Conservation (phyloP, 2,113 vertebrate genomes). For the Mus musculus region GRCm39 chr7:141950001-141950500, state of each 20-base stretch:
- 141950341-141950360: too few species aligned
- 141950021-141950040: neutral
- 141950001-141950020: neutral
- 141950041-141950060: constrained; percentile 17
- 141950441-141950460: neutral
- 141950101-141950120: neutral
- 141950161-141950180: neutral
- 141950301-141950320: neutral
- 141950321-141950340: neutral
- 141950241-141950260: constrained; percentile 55
- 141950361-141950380: neutral
- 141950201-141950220: constrained; percentile 37
- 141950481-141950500: neutral
- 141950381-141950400: neutral
- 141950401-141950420: neutral
- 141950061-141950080: neutral
- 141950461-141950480: neutral
- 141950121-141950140: neutral
- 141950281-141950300: neutral
- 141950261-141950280: neutral
- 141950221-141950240: neutral
- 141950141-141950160: neutral
- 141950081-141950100: neutral
- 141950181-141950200: neutral
- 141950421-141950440: neutral